Base-by-base conservation (phyloP, 2,113 vertebrate species). In the Chaetodon trifascialis region DNA sequence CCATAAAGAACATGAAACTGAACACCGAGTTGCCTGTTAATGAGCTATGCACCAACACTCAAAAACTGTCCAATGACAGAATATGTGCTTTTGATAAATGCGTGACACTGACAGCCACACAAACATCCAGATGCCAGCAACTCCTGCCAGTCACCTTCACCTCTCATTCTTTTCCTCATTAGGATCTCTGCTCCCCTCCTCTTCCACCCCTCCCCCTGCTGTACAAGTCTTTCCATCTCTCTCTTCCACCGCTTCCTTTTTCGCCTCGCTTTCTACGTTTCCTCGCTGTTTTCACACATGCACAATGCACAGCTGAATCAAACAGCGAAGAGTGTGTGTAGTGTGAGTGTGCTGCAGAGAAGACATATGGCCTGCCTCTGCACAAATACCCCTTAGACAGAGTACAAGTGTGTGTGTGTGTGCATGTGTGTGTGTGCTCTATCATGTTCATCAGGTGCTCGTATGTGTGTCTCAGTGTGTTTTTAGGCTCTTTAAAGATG, bases 361-460 rank as follows among this genome's bases (percentile, higher is more conserved):
- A 90, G 84, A 86, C 88, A 87, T 89, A 88, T 88, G 83, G 81
- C 80, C 84, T 85, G 63, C 80, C 84, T 81, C 89, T 90, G 84
- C 42, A 36, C 70, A 77, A 84, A 84, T 67, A 46, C 47, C 49
- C 75, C 42, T 44, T 8, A 67, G 80, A 85, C 64, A 23, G 54
- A 65, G 60, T 47, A 15, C 38, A 10, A 10, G 42, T 76, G 66
- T 62, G 23, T 60, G 25, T 51, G n/a, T 51, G 54, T 66, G 63
- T 55, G 66, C 34, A 12, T 4, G 14, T 62, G 10, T 49, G 46
- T 51, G 52, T 69, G 10, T 49, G 66, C 38, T 75, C 69, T 46
- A 63, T 82, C 52, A 23, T 68, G 79, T 82, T 80, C 67, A 83
- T 79, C 63, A 80, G 83, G 72, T 88, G 68, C 58, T 46, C 44